A percentile compares a stretch with the other conserved stretches of the same genome.
Conservation (phyloP, 2,113 vertebrate genomes). For the Corydoras maculifer region DNA sequence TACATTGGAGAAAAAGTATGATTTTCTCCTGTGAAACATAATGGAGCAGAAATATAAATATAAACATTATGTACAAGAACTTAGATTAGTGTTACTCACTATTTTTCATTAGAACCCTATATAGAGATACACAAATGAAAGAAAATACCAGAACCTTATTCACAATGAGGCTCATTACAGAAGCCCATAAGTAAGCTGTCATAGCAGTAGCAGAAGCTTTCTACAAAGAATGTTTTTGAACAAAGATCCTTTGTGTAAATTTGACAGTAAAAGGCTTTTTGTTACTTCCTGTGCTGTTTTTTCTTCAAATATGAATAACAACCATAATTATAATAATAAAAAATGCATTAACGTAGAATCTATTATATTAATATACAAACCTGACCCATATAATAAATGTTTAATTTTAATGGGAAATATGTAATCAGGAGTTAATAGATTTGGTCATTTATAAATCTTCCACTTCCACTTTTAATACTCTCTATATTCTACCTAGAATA, state of each 20-base stretch:
- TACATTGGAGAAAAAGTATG: too few relatives aligned
- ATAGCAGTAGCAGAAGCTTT: constrained; percentile 18
- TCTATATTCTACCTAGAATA: neutral
- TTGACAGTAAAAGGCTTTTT: neutral
- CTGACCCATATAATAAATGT: constrained; percentile 22
- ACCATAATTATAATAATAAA: neutral
- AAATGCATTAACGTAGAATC: constrained; percentile 17
- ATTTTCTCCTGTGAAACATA: too few relatives aligned
- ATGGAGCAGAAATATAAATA: too few relatives aligned
- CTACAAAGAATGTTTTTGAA: constrained; percentile 12
- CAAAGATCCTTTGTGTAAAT: constrained; percentile 9
- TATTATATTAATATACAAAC: constrained; percentile 1
- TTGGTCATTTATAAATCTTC: constrained; percentile 32
- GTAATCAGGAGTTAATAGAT: constrained; percentile 13
- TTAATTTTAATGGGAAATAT: constrained; percentile 18
- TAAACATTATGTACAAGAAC: too few relatives aligned
- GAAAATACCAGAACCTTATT: neutral
- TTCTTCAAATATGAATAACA: neutral
- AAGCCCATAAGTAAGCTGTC: constrained; percentile 15
- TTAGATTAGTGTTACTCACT: too few relatives aligned
- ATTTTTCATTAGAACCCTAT: constrained; percentile 8
- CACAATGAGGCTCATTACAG: constrained; percentile 1
- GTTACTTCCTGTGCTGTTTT: neutral
- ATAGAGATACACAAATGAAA: neutral
- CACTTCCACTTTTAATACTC: neutral